Base-by-base conservation (phyloP, 2,113 vertebrate genomes). In the Crotophaga sulcirostris region DNA sequence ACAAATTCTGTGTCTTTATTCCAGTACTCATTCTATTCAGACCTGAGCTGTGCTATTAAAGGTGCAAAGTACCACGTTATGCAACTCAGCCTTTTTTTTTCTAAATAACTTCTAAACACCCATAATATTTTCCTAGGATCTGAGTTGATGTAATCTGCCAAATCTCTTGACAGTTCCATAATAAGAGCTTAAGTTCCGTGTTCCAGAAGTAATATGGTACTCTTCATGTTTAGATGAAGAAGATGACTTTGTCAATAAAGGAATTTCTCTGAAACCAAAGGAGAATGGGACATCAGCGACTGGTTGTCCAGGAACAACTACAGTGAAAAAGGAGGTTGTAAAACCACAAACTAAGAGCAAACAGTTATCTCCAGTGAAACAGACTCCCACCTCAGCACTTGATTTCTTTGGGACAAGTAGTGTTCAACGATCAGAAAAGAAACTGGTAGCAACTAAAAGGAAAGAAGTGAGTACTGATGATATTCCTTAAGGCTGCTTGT, bases 361-460 rank as follows among this genome's bases (percentile, higher is more conserved):
- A 70, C 93, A 97, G 5, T 19, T 98, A 82, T 90, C 98, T 94
- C 97, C 98, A 88, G 90, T 98, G 89, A 99, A 99, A 93, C 96
- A 97, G 40, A 99, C 97, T 31, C 98, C 98, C 44, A 99, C 98
- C 10, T 99, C 99, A 1, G 98, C 98, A 5, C 55, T 98, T 4
- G 99, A 99, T 92, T 99, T 97, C 97, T 99, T 99, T 84, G 99
- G 99, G 80, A 98, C 88, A 14, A 92, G 91, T 14, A 93, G 93
- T 7, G 74, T 99, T 70, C 98, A 98, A 24, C 98, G 99, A 64
- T 99, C 99, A 0, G 98, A 98, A 16, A 99, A 98, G 97, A 99
- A 99, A 94, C 98, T 99, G 92, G 99, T 99, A 47, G 98, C 99
- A 80, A 99, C 98, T 97, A 97, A 99, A 96, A 98, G 98, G 92